Evolutionary conservation across 2,797 vertebrate genomes (phyloP), one percentile per base, ranked within the genome.

Genomic region (Molossus molossus): DNA sequence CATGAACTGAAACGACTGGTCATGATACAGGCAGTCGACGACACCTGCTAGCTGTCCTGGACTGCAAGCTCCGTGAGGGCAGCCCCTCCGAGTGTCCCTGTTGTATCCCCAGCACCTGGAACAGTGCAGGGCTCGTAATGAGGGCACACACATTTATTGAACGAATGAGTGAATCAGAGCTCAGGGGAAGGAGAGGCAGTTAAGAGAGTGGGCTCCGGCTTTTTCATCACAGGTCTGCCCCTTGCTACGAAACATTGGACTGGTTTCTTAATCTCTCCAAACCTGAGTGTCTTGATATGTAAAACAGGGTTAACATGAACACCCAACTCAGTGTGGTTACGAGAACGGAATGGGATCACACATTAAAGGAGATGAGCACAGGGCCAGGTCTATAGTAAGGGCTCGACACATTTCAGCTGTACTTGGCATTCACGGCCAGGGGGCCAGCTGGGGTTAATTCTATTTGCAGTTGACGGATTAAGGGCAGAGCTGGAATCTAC

Each of bases 11-110:
- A 91, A 67, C n/a, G 58, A 57, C 40, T 55, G 4, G 7, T 90
- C n/a, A 20, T 86, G 72, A 45, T 23, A 58, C 2, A 29, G 75
- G 50, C 33, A 21, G 11, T 9, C 7, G 5, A 8, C 3, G 55
- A 14, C 6, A 76, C 37, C 17, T 40, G 23, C 57, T 40, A n/a
- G 40, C 37, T 75, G 29, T 48, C 20, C 33, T 76, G 29, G 50
- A 80, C 11, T 18, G 1, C 5, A 55, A 4, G 8, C 0, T 27
- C 40, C 11, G 0, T 3, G 20, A 55, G 1, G n/a, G 0, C 3
- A 73, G 29, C 23, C 14, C 21, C 29, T 33, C 27, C 45, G 23
- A n/a, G 37, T 7, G 60, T 64, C 9, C 6, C 3, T 37, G 23
- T 13, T 55, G 0, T 23, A 9, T n/a, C 23, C 3, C 21, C 48